Conservation (phyloP, 2,888 invertebrate species). For the Thera britannica region DNA sequence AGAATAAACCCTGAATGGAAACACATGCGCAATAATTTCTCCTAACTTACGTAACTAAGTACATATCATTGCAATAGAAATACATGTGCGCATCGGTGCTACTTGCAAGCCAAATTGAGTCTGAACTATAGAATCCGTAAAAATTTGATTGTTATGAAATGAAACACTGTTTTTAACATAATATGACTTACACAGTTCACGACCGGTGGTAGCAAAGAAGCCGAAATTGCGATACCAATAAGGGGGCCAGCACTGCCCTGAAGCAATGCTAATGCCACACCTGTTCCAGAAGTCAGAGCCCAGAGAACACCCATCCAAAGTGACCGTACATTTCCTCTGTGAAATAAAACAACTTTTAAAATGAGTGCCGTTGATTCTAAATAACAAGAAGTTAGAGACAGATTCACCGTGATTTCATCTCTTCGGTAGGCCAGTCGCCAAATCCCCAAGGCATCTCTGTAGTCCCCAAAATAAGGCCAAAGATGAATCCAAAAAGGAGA, state of each 20-base stretch:
- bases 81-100: conserved; percentile 6
- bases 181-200: conserved; percentile 90
- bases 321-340: conserved; percentile 88
- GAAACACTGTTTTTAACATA: background rate
- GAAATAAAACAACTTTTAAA: conserved; percentile 36
- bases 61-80: conserved; percentile 2
- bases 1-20: conserved; percentile 86
- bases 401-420: conserved; percentile 89
- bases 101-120: conserved; percentile 5
- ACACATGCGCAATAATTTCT: conserved; percentile 31
- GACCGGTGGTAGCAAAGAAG: conserved; percentile 92
- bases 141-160: background rate
- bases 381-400: background rate
- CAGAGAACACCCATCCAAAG: conserved; percentile 91
- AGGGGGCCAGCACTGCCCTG: conserved; percentile 94
- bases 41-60: background rate
- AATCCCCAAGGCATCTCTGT: conserved; percentile 91
- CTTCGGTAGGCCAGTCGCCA: conserved; percentile 91
- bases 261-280: conserved; percentile 93
- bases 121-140: background rate
- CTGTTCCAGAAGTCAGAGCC: conserved; percentile 91
- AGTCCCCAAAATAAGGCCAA: conserved; percentile 89
- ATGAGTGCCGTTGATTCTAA: background rate
- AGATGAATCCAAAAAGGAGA: conserved; percentile 90
- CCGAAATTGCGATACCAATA: conserved; percentile 96